phyloP scores from a whole-genome alignment of 2,888 invertebrate genomes.

The Bhutanitis thaidina region DNA sequence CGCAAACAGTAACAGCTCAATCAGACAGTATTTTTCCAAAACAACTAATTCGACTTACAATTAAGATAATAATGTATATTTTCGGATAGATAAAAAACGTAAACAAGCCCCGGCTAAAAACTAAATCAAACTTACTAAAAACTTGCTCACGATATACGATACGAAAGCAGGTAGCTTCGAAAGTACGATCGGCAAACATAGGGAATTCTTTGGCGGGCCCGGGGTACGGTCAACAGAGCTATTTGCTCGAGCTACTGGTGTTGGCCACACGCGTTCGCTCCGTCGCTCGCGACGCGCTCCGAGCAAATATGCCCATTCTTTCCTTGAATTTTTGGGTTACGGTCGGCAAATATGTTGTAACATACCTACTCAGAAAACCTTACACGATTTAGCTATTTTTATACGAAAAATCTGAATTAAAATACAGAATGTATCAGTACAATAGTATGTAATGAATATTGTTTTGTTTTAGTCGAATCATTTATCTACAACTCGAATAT shows the following conservation, averaged over 20 bases:
- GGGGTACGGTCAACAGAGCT: constrained; percentile 59
- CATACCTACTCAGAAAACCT: not conserved
- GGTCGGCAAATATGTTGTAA: constrained; percentile 35
- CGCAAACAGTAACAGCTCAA: constrained; percentile 2
- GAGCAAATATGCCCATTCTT: constrained; percentile 64
- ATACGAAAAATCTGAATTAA: too few species aligned
- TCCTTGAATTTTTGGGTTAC: constrained; percentile 58
- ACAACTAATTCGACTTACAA: constrained; percentile 12
- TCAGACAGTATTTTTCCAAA: constrained; percentile 9
- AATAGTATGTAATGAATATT: too few species aligned
- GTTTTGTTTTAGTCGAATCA: too few species aligned
- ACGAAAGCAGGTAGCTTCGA: constrained; percentile 45
- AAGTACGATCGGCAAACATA: constrained; percentile 51
- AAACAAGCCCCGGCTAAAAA: constrained; percentile 13
- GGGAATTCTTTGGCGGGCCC: constrained; percentile 53
- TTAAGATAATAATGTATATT: constrained; percentile 19
- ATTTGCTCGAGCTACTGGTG: constrained; percentile 75
- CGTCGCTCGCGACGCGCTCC: constrained; percentile 39
- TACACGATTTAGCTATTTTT: not conserved
- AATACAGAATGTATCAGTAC: too few species aligned
- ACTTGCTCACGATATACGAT: constrained; percentile 16
- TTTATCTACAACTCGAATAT: too few species aligned
- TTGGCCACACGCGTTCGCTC: constrained; percentile 69
- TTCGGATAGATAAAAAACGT: constrained; percentile 9
- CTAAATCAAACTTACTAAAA: constrained; percentile 12